These are phyloP conservation scores for Callyntrura sp. DNA, from an alignment of 2,888 invertebrate genomes.

Conservation along the genomic window DNA sequence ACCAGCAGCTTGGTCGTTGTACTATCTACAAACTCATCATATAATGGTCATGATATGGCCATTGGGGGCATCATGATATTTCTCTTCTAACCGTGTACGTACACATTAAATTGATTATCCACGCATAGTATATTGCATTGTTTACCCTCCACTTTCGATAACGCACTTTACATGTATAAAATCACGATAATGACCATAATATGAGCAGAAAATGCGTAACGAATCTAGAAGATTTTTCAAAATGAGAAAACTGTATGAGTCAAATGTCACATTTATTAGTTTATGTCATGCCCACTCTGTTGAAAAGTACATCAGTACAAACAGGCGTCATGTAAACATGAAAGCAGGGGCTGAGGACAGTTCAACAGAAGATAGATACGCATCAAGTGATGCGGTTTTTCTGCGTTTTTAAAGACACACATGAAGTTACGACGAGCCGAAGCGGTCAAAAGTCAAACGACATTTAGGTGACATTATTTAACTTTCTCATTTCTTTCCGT, in stretches of 20 bases:
- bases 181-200: conserved; percentile 51
- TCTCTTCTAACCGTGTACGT: conserved; percentile 35
- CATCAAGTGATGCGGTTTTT: not conserved
- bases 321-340: not conserved
- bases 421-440: not conserved
- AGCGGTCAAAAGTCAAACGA: not conserved
- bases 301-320: not conserved
- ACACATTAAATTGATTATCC: conserved; percentile 68
- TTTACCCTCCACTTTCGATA: conserved; percentile 26
- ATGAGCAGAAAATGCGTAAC: conserved; percentile 33
- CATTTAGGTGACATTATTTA: conserved; percentile 17
- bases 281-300: not conserved
- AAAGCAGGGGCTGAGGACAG: not conserved
- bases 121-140: conserved; percentile 52
- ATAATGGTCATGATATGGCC: conserved; percentile 67
- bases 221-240: conserved; percentile 14
- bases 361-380: not conserved
- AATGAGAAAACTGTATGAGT: conserved; percentile 42
- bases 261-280: conserved; percentile 64
- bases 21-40: conserved; percentile 31
- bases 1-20: conserved; percentile 32
- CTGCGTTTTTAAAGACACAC: not conserved
- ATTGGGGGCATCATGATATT: conserved; percentile 74
- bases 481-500: conserved; percentile 35
- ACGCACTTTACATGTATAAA: conserved; percentile 1